A percentile compares a stretch with the other conserved stretches of the same genome.
Conservation (phyloP, 1,140 invertebrate genomes). For the Cyrtorhinus lividipennis region DNA sequence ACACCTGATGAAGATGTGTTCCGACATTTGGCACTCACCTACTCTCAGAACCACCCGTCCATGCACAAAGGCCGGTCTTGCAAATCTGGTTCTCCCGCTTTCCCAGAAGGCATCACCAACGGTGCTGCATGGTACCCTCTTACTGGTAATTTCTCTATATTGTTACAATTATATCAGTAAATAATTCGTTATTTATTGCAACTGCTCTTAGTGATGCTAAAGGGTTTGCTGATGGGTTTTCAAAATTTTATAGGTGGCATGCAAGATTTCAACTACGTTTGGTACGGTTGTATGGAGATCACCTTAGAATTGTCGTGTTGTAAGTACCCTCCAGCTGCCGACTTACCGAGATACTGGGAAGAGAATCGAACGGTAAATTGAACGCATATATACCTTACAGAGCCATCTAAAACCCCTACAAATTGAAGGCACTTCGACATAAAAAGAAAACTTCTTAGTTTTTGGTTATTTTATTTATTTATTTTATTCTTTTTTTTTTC, state of each 20-base stretch:
- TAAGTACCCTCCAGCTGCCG: conserved; percentile 76
- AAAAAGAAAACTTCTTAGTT: no score
- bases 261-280: conserved; percentile 98
- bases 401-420: no score
- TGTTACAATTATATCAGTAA: conserved; percentile 13
- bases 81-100: conserved; percentile 48
- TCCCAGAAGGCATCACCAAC: conserved; percentile 78
- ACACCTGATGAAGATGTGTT: conserved; percentile 90
- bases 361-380: conserved; percentile 71
- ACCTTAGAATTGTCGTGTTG: conserved; percentile 95
- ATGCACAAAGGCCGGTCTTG: conserved; percentile 73
- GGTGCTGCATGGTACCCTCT: conserved; percentile 86
- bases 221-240: no score
- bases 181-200: no score
- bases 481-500: conserved; percentile 23
- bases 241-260: conserved; percentile 39
- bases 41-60: conserved; percentile 75
- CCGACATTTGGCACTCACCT: conserved; percentile 72
- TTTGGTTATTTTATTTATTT: no score
- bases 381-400: no score
- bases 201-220: no score
- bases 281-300: conserved; percentile 96
- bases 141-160: conserved; percentile 48
- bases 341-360: conserved; percentile 83
- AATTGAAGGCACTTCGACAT: no score